These are phyloP conservation scores for Branchellion lobata DNA, from an alignment of 2,888 invertebrate genomes.

Conservation along the genomic window DNA sequence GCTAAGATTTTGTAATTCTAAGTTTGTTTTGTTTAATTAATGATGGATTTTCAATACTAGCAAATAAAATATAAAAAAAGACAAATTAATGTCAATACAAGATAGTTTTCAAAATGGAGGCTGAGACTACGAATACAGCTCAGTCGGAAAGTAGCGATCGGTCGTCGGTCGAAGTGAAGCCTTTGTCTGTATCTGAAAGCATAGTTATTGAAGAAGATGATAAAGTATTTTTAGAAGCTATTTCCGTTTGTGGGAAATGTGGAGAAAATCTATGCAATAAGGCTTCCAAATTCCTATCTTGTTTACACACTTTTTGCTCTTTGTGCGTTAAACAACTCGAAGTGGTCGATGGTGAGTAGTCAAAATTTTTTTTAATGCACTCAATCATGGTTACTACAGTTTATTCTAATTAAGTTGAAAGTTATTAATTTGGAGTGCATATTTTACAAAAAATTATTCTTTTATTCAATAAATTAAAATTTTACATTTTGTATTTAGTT, in stretches of 20 bases:
- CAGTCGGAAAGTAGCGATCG: constrained; percentile 32
- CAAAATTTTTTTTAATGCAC: not conserved
- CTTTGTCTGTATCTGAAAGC: not conserved
- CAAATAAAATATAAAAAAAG: not conserved
- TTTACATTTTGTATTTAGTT: no score
- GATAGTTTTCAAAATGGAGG: constrained; percentile 28
- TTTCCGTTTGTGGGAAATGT: constrained; percentile 49
- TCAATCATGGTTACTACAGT: not conserved
- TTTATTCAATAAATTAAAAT: no score
- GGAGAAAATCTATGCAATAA: constrained; percentile 51
- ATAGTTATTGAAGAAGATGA: not conserved
- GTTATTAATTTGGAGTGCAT: no score
- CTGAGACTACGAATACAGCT: constrained; percentile 24
- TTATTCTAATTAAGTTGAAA: no score
- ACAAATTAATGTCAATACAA: not conserved
- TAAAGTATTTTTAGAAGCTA: constrained; percentile 6
- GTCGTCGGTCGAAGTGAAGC: constrained; percentile 21
- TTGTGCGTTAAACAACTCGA: constrained; percentile 67
- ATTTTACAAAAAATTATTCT: no score
- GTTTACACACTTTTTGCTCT: constrained; percentile 81
- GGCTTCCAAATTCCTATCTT: constrained; percentile 79
- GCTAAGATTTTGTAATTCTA: not conserved
- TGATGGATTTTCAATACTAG: not conserved
- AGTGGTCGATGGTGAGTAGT: constrained; percentile 40
- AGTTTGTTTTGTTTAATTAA: not conserved